phyloP scores from a whole-genome alignment of 2,888 invertebrate species.

The Caenorhabditis zanzibari region DNA sequence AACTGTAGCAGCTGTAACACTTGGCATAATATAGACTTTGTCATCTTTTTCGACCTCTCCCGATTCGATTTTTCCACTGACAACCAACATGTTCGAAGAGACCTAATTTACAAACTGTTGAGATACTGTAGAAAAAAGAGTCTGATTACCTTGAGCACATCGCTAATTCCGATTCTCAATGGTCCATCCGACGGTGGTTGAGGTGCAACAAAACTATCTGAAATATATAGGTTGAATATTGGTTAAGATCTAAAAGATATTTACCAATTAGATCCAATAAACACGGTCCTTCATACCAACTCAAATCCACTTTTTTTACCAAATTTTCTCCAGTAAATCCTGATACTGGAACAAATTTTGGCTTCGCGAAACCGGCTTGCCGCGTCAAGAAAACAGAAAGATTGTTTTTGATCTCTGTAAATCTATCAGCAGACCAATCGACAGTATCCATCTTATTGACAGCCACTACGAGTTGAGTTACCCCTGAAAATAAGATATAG shows the following conservation, averaged over 20 bases:
- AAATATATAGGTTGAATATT: background rate
- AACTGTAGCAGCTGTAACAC: conserved; percentile 77
- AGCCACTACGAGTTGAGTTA: conserved; percentile 94
- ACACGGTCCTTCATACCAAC: conserved; percentile 91
- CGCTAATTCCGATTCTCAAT: conserved; percentile 93
- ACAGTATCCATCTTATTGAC: conserved; percentile 98
- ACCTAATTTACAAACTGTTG: conserved; percentile 56
- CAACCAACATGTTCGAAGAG: conserved; percentile 86
- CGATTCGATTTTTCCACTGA: conserved; percentile 94
- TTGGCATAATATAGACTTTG: conserved; percentile 88
- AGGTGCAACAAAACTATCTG: conserved; percentile 66
- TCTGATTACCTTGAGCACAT: conserved; percentile 89
- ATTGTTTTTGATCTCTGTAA: conserved; percentile 89
- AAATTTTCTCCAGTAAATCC: conserved; percentile 97
- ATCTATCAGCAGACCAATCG: conserved; percentile 93
- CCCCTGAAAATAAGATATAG: conserved; percentile 87
- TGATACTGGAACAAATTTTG: conserved; percentile 92
- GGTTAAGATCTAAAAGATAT: too few relatives aligned
- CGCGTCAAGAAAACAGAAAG: conserved; percentile 78
- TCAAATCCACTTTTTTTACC: conserved; percentile 86
- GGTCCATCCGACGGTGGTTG: conserved; percentile 88
- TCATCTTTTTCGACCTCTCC: conserved; percentile 93
- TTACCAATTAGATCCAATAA: conserved; percentile 91
- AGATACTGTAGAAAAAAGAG: too few relatives aligned
- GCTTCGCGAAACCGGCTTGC: conserved; percentile 84